Percentiles rank a stretch among this genome's conserved stretches.
phyloP scores from a whole-genome alignment of 2,888 invertebrate genomes.

The Drosophila fungiperda region DNA sequence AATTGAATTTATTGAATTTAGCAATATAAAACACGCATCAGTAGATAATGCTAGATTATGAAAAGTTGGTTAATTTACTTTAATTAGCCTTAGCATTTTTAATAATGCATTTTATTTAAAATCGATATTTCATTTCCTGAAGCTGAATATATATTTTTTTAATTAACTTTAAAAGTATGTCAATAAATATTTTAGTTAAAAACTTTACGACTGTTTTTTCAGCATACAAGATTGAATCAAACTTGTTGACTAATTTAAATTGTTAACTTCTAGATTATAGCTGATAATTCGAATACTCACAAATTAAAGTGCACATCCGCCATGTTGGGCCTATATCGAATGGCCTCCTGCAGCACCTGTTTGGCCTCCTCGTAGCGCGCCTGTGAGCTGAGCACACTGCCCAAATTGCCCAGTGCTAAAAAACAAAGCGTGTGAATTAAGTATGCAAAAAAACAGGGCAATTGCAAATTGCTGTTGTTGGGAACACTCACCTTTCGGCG shows the following conservation, averaged over 20 bases:
- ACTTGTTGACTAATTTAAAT: constrained; percentile 16
- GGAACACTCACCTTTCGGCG: constrained; percentile 94
- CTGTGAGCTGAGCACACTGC: constrained; percentile 96
- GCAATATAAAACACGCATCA: not conserved
- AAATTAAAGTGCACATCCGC: constrained; percentile 99
- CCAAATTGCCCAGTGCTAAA: constrained; percentile 97
- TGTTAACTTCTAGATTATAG: constrained; percentile 3
- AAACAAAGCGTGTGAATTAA: constrained; percentile 9
- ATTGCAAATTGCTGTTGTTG: not conserved
- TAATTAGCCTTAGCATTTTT: not conserved
- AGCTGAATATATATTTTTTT: not conserved
- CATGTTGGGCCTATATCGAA: constrained; percentile 97
- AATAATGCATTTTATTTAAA: not conserved
- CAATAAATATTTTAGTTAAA: not conserved
- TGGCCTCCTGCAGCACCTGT: constrained; percentile 95
- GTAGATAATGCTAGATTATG: not conserved
- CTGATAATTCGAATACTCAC: constrained; percentile 89
- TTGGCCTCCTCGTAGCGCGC: constrained; percentile 95
- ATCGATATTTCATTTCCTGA: not conserved
- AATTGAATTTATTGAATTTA: not conserved
- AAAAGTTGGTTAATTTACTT: not conserved
- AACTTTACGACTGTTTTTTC: not conserved
- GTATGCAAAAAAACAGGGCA: not conserved
- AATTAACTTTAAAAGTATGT: not conserved
- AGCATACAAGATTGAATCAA: not conserved